Evolutionary conservation across 35 echinoderm and acorn worm species (phyloP), one percentile per base, ranked within the genome.

Genomic region (Apostichopus parvimensis): DNA sequence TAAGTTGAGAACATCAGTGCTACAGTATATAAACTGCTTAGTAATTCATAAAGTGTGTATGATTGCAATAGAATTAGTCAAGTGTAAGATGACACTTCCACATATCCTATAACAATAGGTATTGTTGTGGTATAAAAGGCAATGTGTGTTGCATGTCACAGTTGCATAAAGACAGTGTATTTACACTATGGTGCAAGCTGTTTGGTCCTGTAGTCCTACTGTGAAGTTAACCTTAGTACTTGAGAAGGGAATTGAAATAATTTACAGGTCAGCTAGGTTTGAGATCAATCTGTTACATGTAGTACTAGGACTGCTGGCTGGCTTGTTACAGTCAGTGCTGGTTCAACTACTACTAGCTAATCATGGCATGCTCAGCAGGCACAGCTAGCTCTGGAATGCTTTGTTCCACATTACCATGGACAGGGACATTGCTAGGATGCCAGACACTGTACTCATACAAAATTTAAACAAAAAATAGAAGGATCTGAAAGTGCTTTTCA

Each of bases 371-470:
- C 79, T n/a, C 79, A 82, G 79, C 79, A 17, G 79, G 79, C 54
- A 53, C 34, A 56, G 34, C 34, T 45, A 53, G 52, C 34, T 55
- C 55, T 53, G 79, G 79, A 82, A 82, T 82, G 79, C 79, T 82
- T 56, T 34, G 79, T 34, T 82, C 14, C 5, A 17, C 11, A 13
- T 18, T 68, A 18, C 64, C 18, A 18, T 20, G 18, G 79, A 34
- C 45, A 15, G 25, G 79, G 21, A 56, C 79, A 82, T 82, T 55
- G 79, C 52, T 82, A 53, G 17, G 79, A 82, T 82, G 79, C 79
- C 79, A 68, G 64, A 18, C 64, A 68, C 64, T 68, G 64, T 68
- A 68, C 64, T 68, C 11, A 11, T 68, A 68, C 64, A 9, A 18
- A 14, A 68, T 18, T 18, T 68, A 68, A 68, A 68, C 11, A 68